Base-by-base conservation (phyloP, 2,888 invertebrate species). In the Pseudolycoriella hygida region DNA sequence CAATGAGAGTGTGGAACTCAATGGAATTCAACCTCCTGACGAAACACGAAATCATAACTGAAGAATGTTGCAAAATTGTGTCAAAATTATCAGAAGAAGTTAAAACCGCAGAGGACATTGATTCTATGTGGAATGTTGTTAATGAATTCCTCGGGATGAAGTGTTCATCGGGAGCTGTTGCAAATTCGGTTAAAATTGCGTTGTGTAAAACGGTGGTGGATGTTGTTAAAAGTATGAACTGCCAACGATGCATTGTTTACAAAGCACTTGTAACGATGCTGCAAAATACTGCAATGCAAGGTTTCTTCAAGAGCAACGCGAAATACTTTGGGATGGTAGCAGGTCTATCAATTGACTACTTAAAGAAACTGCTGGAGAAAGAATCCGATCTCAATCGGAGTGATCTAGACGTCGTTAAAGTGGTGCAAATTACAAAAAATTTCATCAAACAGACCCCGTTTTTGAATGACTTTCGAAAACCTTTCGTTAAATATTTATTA, bases 1-100 rank as follows among this genome's bases (percentile, higher is more conserved):
- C 58, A 0, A 52, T 61, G 2, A 62, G 60, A 50, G 57, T 60
- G 8, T 65, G 64, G 61, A 59, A 60, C 47, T 61, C 64, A 0
- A 51, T 57, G 0, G 64, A 65, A 42, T 60, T 64, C 30, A 50
- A 53, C 1, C 50, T 60, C 30, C 44, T 54, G 10, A 54, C 51
- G 31, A 65, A 65, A 53, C 59, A 62, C 43, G 61, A 65, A 48
- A 51, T 57, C 4, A 50, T 62, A 4, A 48, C 60, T 2, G 47
- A 55, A 15, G 65, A 64, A 62, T 50, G 65, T 8, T 46, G 49
- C 3, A 46, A 53, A 4, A 50, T 54, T 38, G 38, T 47, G n/a
- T 10, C 25, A 3, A 17, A 45, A 17, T 11, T 43, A n/a, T 41
- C 17, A 30, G 2, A 47, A 37, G 30, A 42, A 15, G 11, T 45